These are phyloP conservation scores for Panthera tigris DNA, from an alignment of 2,113 vertebrate genomes.

Conservation along the genomic window DNA sequence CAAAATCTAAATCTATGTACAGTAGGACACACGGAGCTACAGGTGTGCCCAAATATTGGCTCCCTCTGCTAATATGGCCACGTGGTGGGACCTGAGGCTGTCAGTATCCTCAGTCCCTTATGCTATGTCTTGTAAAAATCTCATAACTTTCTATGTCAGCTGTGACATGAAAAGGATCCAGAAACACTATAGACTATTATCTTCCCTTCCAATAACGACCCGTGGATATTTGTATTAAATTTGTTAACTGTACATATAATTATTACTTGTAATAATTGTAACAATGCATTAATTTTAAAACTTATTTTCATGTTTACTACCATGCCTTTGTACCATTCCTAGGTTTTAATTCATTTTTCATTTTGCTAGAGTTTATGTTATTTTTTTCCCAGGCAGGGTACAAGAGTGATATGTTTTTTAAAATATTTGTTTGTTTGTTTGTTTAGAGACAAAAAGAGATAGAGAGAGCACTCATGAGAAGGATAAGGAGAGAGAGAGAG, in stretches of 20 bases:
- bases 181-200: background rate
- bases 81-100: rapidly evolving
- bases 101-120: no score
- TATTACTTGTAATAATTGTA: background rate
- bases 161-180: background rate
- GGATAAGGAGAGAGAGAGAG: no score
- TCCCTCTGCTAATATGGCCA: background rate
- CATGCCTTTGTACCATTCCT: background rate
- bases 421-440: no score
- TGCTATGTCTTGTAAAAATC: background rate
- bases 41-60: background rate
- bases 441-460: no score
- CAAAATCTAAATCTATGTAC: background rate
- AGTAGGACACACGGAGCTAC: background rate
- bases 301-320: background rate
- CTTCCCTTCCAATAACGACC: background rate
- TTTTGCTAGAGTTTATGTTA: background rate
- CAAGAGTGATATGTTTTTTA: background rate
- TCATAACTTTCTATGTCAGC: background rate
- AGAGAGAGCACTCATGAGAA: no score
- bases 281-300: background rate
- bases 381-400: background rate
- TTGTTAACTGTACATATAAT: background rate
- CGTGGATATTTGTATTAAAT: background rate
- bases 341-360: background rate